Base-by-base conservation (phyloP, 2,113 vertebrate genomes). In the Ciconia stormi region DNA sequence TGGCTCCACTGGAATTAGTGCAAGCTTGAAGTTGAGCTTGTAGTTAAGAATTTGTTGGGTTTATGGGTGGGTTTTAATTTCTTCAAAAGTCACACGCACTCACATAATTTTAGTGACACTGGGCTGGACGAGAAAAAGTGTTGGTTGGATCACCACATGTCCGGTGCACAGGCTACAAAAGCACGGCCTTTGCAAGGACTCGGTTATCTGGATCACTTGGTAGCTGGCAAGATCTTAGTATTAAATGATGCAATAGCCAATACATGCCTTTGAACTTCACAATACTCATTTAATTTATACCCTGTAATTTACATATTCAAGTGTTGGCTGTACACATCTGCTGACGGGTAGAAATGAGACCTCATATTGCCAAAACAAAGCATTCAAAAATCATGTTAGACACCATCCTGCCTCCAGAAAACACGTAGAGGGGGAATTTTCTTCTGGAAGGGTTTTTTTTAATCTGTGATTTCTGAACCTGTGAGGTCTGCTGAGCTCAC, bases 211-310 rank as follows among this genome's bases (percentile, higher is more conserved):
- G 12, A 72, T 91, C 65, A 20, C 47, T 66, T 0, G 0, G 32
- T 7, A 74, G 49, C 20, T 20, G 59, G 17, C 26, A 71, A 62
- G 56, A 67, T 52, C n/a, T 87, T 56, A 26, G 18, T 69, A 16
- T 61, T 20, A 88, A 34, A 29, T 85, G 59, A 61, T 56, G 36
- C 46, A 80, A 58, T 42, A 69, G 58, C 52, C 61, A 94, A 90
- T 88, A 65, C 0, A 2, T 36, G 77, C 53, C 62, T 82, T 56
- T 85, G 73, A 87, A 87, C 62, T 72, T 74, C 61, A 70, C 30
- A 89, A 84, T 63, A 70, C n/a, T 76, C 1, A n/a, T 81, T 90
- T 91, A 76, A 85, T 91, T 91, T 91, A 85, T 82, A 91, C 27
- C 56, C 53, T 66, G 15, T 72, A 82, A 96, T 95, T 93, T 94